phyloP scores from a whole-genome alignment of 2,888 invertebrate species.

The Morpho achilles region DNA sequence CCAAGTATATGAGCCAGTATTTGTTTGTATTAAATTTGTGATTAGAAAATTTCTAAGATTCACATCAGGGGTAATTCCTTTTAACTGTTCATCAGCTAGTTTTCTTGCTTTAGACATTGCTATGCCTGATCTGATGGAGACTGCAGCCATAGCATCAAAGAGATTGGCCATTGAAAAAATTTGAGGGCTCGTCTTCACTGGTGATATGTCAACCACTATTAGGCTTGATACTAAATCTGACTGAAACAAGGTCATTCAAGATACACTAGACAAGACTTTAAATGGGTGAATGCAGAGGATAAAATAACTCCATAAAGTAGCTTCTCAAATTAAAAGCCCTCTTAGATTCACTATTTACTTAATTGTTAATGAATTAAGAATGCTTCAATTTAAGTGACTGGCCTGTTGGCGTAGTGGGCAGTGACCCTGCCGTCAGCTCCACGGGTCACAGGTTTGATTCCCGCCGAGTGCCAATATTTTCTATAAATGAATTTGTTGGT shows the following conservation, averaged over 20 bases:
- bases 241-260: conserved; percentile 48
- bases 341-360: too few species aligned
- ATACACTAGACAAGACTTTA: too few species aligned
- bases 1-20: conserved; percentile 84
- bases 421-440: too few species aligned
- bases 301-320: too few species aligned
- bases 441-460: too few species aligned
- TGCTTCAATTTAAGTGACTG: too few species aligned
- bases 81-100: conserved; percentile 81
- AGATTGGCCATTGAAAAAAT: conserved; percentile 81
- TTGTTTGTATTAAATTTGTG: conserved; percentile 88
- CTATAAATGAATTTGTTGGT: too few species aligned
- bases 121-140: conserved; percentile 80
- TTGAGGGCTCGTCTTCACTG: conserved; percentile 80
- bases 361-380: too few species aligned
- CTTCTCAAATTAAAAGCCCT: too few species aligned
- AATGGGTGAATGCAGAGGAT: too few species aligned
- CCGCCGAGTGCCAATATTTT: too few species aligned
- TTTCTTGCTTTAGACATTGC: conserved; percentile 85
- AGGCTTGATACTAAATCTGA: conserved; percentile 82
- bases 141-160: conserved; percentile 82
- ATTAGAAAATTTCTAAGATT: conserved; percentile 88
- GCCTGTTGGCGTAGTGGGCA: too few species aligned
- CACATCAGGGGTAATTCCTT: conserved; percentile 75
- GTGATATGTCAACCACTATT: conserved; percentile 86